These are phyloP conservation scores for Todiramphus saurophagus DNA, from an alignment of 2,113 vertebrate genomes.

Conservation along the genomic window DNA sequence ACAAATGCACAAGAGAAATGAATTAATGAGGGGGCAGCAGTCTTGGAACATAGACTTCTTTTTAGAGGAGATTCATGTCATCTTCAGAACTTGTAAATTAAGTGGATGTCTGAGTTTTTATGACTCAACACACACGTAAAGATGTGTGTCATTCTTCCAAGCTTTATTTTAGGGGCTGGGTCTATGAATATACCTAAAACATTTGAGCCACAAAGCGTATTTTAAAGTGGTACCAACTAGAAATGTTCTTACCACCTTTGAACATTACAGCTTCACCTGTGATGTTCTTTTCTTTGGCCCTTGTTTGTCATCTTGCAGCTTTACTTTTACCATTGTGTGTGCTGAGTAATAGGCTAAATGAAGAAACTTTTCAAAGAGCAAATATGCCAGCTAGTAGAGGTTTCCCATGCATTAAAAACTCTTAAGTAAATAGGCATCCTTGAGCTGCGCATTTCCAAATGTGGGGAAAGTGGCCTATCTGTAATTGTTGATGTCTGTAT, in stretches of 20 bases:
- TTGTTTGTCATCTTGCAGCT: background rate
- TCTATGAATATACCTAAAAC: background rate
- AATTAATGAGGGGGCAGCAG: background rate
- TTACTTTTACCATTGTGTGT: background rate
- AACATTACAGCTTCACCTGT: background rate
- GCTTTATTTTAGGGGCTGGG: background rate
- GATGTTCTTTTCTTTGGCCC: slow-evolving; percentile 9
- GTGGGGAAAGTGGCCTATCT: slow-evolving; percentile 48
- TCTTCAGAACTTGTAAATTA: background rate
- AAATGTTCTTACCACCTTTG: background rate
- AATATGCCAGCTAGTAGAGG: background rate
- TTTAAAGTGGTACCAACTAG: background rate
- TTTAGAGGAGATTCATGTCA: background rate
- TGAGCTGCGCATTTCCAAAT: slow-evolving; percentile 42
- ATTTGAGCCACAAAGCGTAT: background rate
- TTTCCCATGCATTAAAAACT: background rate
- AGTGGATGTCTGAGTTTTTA: background rate
- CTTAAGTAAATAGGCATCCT: slow-evolving; percentile 4
- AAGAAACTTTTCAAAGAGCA: background rate
- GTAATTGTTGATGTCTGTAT: slow-evolving; percentile 48
- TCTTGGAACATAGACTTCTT: background rate
- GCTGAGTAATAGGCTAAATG: slow-evolving; percentile 37
- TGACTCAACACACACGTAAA: background rate
- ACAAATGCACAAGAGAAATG: background rate
- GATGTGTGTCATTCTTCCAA: background rate